A percentile compares a stretch with the other conserved stretches of the same genome.
These are phyloP conservation scores for Myripristis murdjan DNA, from an alignment of 2,797 vertebrate species.

Conservation along the genomic window DNA sequence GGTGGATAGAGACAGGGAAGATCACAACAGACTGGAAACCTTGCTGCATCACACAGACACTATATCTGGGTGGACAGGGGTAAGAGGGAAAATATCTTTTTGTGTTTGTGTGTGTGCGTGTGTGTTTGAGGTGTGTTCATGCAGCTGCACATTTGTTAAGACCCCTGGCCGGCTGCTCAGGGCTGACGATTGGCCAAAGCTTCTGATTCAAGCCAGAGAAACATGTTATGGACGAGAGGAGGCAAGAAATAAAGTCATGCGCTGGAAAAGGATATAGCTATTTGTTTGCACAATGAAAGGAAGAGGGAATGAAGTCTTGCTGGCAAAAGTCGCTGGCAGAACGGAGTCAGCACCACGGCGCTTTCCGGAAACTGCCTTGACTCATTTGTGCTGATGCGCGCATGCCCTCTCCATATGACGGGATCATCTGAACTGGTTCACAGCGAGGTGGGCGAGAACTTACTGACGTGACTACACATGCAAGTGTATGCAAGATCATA, in stretches of 20 bases:
- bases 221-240: constrained; percentile 30
- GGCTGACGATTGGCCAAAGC: constrained; percentile 14
- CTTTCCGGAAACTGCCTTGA: constrained; percentile 50
- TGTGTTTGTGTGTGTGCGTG: no score
- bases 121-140: constrained; percentile 9
- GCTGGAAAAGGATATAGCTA: constrained; percentile 26
- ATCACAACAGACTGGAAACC: no score
- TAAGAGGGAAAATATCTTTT: no score
- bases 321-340: constrained; percentile 46
- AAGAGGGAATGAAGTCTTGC: constrained; percentile 36
- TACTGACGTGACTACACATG: constrained; percentile 35
- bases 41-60: no score
- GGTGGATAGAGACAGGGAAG: no score
- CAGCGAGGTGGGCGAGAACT: constrained; percentile 1
- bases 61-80: no score
- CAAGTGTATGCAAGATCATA: no score
- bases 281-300: constrained; percentile 58
- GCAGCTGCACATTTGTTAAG: background rate
- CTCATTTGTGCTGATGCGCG: constrained; percentile 49
- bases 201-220: constrained; percentile 4
- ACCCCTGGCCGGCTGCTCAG: constrained; percentile 10
- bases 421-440: constrained; percentile 18
- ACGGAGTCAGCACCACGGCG: background rate
- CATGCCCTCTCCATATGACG: constrained; percentile 31
- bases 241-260: constrained; percentile 8